phyloP scores from a whole-genome alignment of 2,888 invertebrate genomes.

The Cerceris rybyensis region DNA sequence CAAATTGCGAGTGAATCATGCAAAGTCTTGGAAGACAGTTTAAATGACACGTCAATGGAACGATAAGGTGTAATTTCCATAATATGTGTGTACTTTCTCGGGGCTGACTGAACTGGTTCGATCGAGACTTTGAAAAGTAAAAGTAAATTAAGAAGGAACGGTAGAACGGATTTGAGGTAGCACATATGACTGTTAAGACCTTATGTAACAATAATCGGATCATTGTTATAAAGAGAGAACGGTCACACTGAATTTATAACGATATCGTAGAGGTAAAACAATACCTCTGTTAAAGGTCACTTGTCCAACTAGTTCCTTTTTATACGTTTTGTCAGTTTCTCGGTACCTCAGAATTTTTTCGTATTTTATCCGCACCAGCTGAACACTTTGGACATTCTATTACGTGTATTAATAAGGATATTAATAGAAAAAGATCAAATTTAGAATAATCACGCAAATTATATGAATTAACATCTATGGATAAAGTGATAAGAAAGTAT shows the following conservation, averaged over 20 bases:
- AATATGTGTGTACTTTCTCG: not conserved
- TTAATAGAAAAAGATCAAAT: too few species aligned
- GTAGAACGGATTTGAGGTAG: too few species aligned
- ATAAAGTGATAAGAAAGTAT: not conserved
- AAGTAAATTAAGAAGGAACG: not conserved
- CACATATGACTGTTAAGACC: not conserved
- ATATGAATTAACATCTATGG: not conserved
- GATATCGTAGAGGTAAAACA: slow-evolving; percentile 23
- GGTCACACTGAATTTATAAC: not conserved
- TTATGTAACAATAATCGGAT: not conserved
- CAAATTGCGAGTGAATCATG: slow-evolving; percentile 14
- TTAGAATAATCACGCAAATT: not conserved
- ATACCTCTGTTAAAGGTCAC: slow-evolving; percentile 39
- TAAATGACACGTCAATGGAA: not conserved
- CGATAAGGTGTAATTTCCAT: not conserved
- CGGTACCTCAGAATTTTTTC: not conserved
- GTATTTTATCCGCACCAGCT: not conserved
- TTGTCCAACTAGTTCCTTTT: slow-evolving; percentile 17
- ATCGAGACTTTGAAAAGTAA: not conserved
- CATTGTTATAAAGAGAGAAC: not conserved
- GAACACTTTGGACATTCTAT: not conserved
- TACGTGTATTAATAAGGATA: too few species aligned
- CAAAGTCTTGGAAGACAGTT: not conserved
- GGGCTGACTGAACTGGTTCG: not conserved
- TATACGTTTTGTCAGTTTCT: not conserved